Evolutionary conservation across 1,140 invertebrate species (phyloP), one percentile per base, ranked within the genome.

Genomic region (Parapsyche elsis): DNA sequence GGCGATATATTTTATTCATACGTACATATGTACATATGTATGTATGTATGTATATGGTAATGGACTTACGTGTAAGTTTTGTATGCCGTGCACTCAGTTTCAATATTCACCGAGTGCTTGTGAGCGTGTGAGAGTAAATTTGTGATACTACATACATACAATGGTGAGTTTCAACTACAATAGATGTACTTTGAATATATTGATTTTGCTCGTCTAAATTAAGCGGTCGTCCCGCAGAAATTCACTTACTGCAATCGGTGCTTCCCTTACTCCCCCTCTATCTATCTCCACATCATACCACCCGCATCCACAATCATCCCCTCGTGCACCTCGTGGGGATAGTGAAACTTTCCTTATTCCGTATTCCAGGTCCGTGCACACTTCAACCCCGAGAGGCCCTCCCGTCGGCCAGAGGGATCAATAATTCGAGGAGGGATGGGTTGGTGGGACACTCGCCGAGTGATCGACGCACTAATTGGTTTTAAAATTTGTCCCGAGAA

Each of bases 381-480:
- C 57, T 26, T 53, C 49, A 14, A 53, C 10, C 16, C 49, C 49
- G 16, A 16, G 49, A 53, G 49, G 49, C 12, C 4, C 49, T 53
- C 49, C 12, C 49, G 2, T 14, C 12, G 49, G 49, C 49, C 10
- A 12, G 16, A 53, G 49, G 49, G 49, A 53, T 53, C 49, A 53
- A 53, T 53, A 53, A 53, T 53, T 38, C 30, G 30, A 38, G 30
- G 16, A 26, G 64, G 64, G 64, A 9, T 9, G 64, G 24, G 14
- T 26, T 23, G 64, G 21, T 67, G 21, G 64, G 30, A 38, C 30
- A 38, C 10, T 19, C 53, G 44, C 12, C 78, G 38, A 59, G 67
- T 73, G 78, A 79, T 79, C 78, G 78, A 79, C 67, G 59, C 78
- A 73, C 78, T 79, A 79, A 79, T 79, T 79, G 78, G 78, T 79